Percentiles rank a stretch among this genome's conserved stretches.
Evolutionary conservation across 1,140 invertebrate species (phyloP).

Genomic region (Aphaenogaster floridana): DNA sequence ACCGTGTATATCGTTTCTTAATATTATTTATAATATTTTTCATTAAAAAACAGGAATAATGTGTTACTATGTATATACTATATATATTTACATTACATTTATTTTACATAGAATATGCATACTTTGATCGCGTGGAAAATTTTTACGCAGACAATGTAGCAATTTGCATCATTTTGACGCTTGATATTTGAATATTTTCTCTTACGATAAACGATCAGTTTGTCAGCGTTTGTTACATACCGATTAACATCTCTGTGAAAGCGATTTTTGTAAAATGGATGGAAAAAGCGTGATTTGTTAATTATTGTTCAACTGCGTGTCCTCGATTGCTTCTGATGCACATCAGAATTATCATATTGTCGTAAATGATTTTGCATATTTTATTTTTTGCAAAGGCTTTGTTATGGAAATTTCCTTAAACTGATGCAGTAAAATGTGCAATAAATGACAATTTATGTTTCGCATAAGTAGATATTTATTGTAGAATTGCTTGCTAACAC

Average conservation of each 20-base stretch:
- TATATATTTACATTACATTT: constrained; percentile 10
- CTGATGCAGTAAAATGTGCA: constrained; percentile 16
- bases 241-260: constrained; percentile 58
- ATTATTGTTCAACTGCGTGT: constrained; percentile 57
- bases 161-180: constrained; percentile 61
- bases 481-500: not conserved
- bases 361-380: constrained; percentile 67
- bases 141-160: constrained; percentile 52
- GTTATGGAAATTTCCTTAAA: constrained; percentile 62
- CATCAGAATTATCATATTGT: constrained; percentile 63
- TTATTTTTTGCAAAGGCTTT: constrained; percentile 50
- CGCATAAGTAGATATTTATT: constrained; percentile 45
- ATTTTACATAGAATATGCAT: constrained; percentile 28
- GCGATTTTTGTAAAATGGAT: constrained; percentile 43
- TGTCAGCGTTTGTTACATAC: constrained; percentile 58
- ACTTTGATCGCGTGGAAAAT: constrained; percentile 20
- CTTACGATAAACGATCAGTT: constrained; percentile 42
- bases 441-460: constrained; percentile 50
- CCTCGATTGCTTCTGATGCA: constrained; percentile 57
- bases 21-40: constrained; percentile 49
- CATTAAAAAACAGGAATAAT: not conserved
- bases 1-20: constrained; percentile 1
- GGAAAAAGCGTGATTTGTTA: constrained; percentile 57
- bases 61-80: too few relatives aligned
- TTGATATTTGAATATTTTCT: constrained; percentile 60